phyloP scores from a whole-genome alignment of 2,797 vertebrate genomes.

The Bufotes viridis region DNA sequence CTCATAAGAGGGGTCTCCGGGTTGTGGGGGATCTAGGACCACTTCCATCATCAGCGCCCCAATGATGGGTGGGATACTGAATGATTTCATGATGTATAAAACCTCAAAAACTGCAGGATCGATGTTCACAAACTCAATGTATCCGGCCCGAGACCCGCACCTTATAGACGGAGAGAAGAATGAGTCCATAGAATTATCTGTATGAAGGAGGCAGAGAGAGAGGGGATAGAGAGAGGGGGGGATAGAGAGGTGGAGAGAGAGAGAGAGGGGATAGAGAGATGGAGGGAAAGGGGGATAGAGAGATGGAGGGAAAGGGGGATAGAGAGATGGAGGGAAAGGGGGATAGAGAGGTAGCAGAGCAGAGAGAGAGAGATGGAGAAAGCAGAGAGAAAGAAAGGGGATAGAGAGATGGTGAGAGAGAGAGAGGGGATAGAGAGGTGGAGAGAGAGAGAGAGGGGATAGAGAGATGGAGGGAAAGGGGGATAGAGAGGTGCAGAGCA shows the following conservation, averaged over 20 bases:
- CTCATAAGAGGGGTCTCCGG: not conserved
- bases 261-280: not conserved
- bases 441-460: too few relatives aligned
- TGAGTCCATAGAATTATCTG: not conserved
- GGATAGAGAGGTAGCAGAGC: too few relatives aligned
- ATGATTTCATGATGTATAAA: conserved; percentile 17
- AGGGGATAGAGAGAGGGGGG: not conserved
- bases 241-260: not conserved
- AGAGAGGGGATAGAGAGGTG: too few relatives aligned
- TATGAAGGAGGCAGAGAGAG: too few relatives aligned
- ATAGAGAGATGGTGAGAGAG: not conserved
- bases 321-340: too few relatives aligned
- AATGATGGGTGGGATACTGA: not conserved
- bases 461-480: too few relatives aligned
- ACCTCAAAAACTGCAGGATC: not conserved
- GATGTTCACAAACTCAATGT: conserved; percentile 62
- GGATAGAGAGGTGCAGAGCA: too few relatives aligned
- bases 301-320: too few relatives aligned
- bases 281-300: too few relatives aligned
- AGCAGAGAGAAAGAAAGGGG: not conserved
- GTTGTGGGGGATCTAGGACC: conserved; percentile 5
- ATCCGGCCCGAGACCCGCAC: conserved; percentile 37
- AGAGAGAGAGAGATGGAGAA: not conserved
- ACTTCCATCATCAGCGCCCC: conserved; percentile 20
- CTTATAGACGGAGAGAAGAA: not conserved